Base-by-base conservation (phyloP, 2,888 invertebrate genomes). In the Caenorhabditis sp. region DNA sequence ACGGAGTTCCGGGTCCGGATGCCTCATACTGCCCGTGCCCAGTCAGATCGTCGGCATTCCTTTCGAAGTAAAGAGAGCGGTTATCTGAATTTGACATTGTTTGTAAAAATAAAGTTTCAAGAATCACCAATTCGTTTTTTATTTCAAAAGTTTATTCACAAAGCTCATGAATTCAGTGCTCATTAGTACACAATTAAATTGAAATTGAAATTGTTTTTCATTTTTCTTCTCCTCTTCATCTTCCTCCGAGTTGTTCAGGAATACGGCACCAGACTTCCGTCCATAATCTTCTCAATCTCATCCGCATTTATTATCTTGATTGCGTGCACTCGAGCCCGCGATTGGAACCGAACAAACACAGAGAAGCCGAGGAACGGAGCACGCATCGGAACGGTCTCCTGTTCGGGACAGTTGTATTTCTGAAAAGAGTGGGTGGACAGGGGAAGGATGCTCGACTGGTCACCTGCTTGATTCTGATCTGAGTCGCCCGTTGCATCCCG, bases 291-390 rank as follows among this genome's bases (percentile, higher is more conserved):
- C 1, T 71, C 70, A 9, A 67, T 60, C 13, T 40, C 60, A 1
- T 60, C 71, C 15, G 40, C 69, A 11, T 67, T 60, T 15, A 84
- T 65, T 3, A 61, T 37, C 50, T 78, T 55, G 24, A 83, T 65
- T 2, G 65, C 40, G 58, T 85, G 85, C n/a, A 81, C 44, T 24
- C 61, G 65, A 18, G 85, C 85, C 5, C 85, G 60, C n/a, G 74
- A 81, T 18, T 85, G 83, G 58, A 85, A 85, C 44, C 83, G 65
- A 0, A 85, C 85, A 37, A 64, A 68, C n/a, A 58, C 76, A 0
- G 83, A 79, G 50, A 85, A 85, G 2, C 85, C 82, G 6, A 70
- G 76, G 58, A 83, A 85, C 11, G 85, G 85, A 35, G 83, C 76
- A 15, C 79, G 65, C 60, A 85, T 61, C 9, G 55, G 50, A 8